Conservation (phyloP, 2,797 vertebrate species). For the Falco rusticolus region DNA sequence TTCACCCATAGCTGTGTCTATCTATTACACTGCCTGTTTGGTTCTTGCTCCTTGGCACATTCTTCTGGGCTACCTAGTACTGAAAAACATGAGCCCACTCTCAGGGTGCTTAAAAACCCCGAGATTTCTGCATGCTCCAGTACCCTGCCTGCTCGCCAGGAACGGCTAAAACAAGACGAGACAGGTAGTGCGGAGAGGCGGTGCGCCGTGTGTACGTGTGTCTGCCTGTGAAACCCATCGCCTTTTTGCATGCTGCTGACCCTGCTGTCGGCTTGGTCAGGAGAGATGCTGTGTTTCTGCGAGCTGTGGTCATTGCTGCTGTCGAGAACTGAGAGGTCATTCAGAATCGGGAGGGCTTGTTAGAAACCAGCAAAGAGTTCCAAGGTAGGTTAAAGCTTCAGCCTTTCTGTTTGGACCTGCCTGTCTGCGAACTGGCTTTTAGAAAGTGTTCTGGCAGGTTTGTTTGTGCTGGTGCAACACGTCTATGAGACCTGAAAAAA, state of each 20-base stretch:
- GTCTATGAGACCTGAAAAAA: constrained; percentile 6
- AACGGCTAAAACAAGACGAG: constrained; percentile 19
- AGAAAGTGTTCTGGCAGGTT: constrained; percentile 39
- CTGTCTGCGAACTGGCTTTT: neutral
- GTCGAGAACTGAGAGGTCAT: neutral
- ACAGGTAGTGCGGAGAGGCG: constrained; percentile 37
- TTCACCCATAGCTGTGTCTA: neutral
- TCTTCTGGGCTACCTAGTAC: neutral
- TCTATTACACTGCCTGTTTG: neutral
- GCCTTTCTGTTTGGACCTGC: neutral
- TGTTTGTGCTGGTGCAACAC: neutral
- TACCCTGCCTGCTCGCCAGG: constrained; percentile 6
- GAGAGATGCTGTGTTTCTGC: neutral
- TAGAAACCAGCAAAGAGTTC: constrained; percentile 6
- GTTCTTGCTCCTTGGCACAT: neutral
- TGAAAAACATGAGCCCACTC: neutral
- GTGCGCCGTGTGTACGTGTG: neutral
- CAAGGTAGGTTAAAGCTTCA: constrained; percentile 25
- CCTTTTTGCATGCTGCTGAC: neutral
- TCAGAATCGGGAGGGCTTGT: neutral
- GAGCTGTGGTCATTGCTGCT: neutral
- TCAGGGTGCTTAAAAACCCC: constrained; percentile 1
- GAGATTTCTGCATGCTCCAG: constrained; percentile 26
- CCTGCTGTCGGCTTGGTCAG: neutral
- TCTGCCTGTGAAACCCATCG: constrained; percentile 24